Conservation (phyloP, 2,797 vertebrate genomes). For the Anabacerthia variegaticeps region DNA sequence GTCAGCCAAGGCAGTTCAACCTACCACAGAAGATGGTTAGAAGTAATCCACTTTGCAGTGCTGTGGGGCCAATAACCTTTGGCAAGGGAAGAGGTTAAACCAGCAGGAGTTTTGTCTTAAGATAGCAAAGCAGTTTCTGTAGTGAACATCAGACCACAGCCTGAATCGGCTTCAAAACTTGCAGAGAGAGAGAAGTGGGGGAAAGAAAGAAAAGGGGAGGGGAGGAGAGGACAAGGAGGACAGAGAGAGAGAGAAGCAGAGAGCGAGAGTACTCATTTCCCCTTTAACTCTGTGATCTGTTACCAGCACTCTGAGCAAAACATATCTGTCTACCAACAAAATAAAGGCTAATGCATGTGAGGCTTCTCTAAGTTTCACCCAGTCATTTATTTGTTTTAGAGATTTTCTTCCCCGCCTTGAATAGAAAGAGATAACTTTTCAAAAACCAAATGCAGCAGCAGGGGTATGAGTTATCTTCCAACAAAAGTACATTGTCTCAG, state of each 20-base stretch:
- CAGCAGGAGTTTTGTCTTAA: conserved; percentile 18
- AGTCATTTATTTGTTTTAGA: conserved; percentile 41
- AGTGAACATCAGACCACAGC: neutral
- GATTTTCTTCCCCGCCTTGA: conserved; percentile 39
- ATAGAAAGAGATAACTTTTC: conserved; percentile 58
- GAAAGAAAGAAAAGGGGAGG: neutral
- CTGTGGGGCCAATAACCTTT: conserved; percentile 20
- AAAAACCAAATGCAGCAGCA: conserved; percentile 24
- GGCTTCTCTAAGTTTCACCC: neutral
- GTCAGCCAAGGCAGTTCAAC: neutral
- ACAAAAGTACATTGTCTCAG: conserved; percentile 11
- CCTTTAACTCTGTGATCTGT: neutral
- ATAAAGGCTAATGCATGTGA: conserved; percentile 20
- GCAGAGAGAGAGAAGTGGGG: no score
- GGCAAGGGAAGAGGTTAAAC: conserved; percentile 12
- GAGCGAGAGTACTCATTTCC: neutral
- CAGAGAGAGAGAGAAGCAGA: neutral
- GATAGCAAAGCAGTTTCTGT: conserved; percentile 19
- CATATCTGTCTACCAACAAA: conserved; percentile 26
- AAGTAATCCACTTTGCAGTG: conserved; percentile 3
- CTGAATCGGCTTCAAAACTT: neutral
- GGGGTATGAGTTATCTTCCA: conserved; percentile 55
- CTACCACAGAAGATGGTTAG: neutral
- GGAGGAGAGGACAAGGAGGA: neutral
- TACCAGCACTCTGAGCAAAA: conserved; percentile 19